Evolutionary conservation across 2,797 vertebrate genomes (phyloP), one percentile per base, ranked within the genome.

Genomic region (Setipinna tenuifilis): DNA sequence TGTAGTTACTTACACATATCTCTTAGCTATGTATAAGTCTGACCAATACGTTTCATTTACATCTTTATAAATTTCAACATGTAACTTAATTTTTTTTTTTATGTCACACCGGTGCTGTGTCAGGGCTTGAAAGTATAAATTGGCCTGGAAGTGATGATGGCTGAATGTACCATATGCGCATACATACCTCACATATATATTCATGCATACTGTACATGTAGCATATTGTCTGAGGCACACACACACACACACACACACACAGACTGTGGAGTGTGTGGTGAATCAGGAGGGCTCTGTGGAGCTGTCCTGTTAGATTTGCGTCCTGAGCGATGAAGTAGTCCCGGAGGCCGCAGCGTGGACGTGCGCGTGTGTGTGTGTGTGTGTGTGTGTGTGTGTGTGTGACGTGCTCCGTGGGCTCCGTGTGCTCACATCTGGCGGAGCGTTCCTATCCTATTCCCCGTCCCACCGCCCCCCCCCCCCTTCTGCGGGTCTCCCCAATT

Each of bases 341-440:
- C 41, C 71, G 6, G n/a, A 31, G 85, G 84, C 85, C n/a, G 25
- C 25, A 31, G 78, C 61, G 61, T 23, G 81, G 61, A 85, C 71
- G 82, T n/a, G n/a, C n/a, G n/a, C n/a, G n/a, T n/a, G n/a, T n/a
- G n/a, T n/a, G n/a, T n/a, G n/a, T n/a, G n/a, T n/a, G n/a, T n/a
- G n/a, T n/a, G n/a, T n/a, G n/a, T n/a, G n/a, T n/a, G n/a, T n/a
- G n/a, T n/a, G n/a, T n/a, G n/a, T n/a, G n/a, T n/a, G n/a, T n/a
- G 61, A 85, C 71, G 82, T 59, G 57, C 65, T 61, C 48, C 50
- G 21, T 48, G 82, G 4, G 28, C 3, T 71, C 7, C 7, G 62
- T 6, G 3, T 6, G 3, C 59, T 12, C 41, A 85, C 82, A 83
- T 83, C 85, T 82, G 75, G 58, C 75, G 71, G 82, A 85, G 81